phyloP scores from a whole-genome alignment of 1,140 invertebrate genomes.

The Scaptomyza hsui region DNA sequence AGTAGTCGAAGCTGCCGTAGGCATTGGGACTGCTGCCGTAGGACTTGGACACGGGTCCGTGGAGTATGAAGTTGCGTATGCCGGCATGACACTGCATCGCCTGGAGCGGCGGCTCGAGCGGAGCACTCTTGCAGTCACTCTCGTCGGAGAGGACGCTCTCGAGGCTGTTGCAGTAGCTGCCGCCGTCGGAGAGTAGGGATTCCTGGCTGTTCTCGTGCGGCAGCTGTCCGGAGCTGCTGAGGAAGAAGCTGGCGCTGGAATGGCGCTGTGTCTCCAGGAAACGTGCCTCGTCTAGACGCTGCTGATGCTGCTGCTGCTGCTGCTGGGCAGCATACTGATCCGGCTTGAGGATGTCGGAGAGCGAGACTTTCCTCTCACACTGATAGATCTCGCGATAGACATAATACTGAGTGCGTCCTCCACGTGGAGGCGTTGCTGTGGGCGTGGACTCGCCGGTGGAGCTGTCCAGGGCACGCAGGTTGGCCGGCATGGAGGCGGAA shows the following conservation, averaged over 20 bases:
- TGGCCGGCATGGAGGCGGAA: conserved; percentile 70
- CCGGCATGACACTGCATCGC: conserved; percentile 71
- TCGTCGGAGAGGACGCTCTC: conserved; percentile 92
- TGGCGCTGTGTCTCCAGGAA: conserved; percentile 85
- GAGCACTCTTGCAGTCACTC: conserved; percentile 91
- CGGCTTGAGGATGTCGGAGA: conserved; percentile 80
- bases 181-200: conserved; percentile 89
- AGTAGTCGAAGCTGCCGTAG: conserved; percentile 80
- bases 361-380: conserved; percentile 77
- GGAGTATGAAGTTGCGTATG: conserved; percentile 78
- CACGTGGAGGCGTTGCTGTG: conserved; percentile 80
- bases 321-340: conserved; percentile 55
- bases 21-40: conserved; percentile 87
- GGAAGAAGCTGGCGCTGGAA: conserved; percentile 88
- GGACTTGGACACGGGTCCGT: conserved; percentile 85
- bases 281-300: conserved; percentile 71
- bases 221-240: conserved; percentile 84
- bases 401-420: conserved; percentile 89
- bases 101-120: conserved; percentile 86
- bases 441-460: conserved; percentile 66
- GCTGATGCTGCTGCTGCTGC: conserved; percentile 22
- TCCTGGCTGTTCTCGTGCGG: conserved; percentile 87
- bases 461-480: conserved; percentile 50
- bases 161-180: conserved; percentile 88
- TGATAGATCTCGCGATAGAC: conserved; percentile 86